These are phyloP conservation scores for Pseudomyrmex dendroicus DNA, from an alignment of 1,140 invertebrate species.

Conservation along the genomic window DNA sequence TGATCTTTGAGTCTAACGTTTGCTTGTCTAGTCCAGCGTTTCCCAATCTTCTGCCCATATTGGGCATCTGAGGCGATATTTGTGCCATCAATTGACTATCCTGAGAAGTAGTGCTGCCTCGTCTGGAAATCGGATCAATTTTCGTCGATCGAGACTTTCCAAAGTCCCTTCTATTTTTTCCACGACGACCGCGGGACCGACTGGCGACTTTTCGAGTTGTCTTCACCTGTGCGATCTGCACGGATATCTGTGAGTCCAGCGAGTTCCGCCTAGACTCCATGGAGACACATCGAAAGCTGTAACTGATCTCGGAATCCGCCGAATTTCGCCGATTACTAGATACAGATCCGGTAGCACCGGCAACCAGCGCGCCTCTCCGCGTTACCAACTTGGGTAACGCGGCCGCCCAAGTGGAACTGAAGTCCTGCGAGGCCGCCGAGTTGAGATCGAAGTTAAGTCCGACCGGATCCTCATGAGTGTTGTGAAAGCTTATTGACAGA, in stretches of 20 bases:
- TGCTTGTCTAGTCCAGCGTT: conserved; percentile 83
- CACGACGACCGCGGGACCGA: conserved; percentile 77
- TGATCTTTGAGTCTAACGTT: conserved; percentile 84
- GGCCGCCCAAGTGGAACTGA: conserved; percentile 94
- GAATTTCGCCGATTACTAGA: conserved; percentile 88
- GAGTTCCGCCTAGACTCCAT: conserved; percentile 93
- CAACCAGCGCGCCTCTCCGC: conserved; percentile 91
- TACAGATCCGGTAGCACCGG: conserved; percentile 86
- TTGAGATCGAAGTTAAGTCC: conserved; percentile 94
- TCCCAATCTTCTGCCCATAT: conserved; percentile 86
- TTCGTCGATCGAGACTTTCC: conserved; percentile 80
- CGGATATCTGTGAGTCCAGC: conserved; percentile 93
- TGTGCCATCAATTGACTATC: conserved; percentile 89
- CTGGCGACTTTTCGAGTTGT: conserved; percentile 87
- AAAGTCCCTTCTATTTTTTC: conserved; percentile 76
- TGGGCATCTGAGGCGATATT: conserved; percentile 84
- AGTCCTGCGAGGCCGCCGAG: conserved; percentile 90
- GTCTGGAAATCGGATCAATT: conserved; percentile 84
- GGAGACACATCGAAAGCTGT: conserved; percentile 91
- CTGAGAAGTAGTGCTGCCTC: conserved; percentile 91
- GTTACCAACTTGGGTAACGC: conserved; percentile 94
- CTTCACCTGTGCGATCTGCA: conserved; percentile 92
- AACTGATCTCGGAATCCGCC: conserved; percentile 92
- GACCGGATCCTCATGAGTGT: conserved; percentile 95
- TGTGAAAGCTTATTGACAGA: conserved; percentile 94